Conservation (phyloP, 2,888 invertebrate genomes). For the Dolichomitus sp. region DNA sequence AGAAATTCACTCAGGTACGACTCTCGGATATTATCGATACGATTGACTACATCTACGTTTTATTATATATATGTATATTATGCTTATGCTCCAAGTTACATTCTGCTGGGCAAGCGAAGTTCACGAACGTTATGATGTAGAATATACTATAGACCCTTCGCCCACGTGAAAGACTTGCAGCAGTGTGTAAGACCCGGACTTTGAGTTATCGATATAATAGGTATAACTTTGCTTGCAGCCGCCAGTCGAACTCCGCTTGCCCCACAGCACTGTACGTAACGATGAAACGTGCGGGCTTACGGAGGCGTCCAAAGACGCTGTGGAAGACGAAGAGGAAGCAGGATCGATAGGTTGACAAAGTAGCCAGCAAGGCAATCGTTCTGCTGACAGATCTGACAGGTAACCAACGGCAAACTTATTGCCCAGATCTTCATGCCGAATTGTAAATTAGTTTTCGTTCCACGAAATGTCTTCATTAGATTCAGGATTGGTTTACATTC, state of each 20-base stretch:
- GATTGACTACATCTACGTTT: constrained; percentile 13
- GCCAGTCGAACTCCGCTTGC: constrained; percentile 51
- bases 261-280: constrained; percentile 35
- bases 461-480: constrained; percentile 75
- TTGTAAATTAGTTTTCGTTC: constrained; percentile 77
- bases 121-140: not conserved
- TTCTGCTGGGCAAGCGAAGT: constrained; percentile 30
- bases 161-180: constrained; percentile 56
- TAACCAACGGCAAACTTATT: constrained; percentile 78
- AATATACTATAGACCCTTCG: constrained; percentile 38
- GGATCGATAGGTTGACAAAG: constrained; percentile 75
- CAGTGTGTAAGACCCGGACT: constrained; percentile 50
- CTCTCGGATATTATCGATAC: constrained; percentile 20
- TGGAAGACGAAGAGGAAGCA: constrained; percentile 17
- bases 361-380: constrained; percentile 74
- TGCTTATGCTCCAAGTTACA: constrained; percentile 3
- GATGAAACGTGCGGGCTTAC: constrained; percentile 47
- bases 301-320: constrained; percentile 54
- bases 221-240: constrained; percentile 60
- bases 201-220: constrained; percentile 64
- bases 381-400: constrained; percentile 74
- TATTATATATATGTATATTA: not conserved
- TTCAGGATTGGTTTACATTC: constrained; percentile 31
- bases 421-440: constrained; percentile 71
- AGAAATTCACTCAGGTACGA: constrained; percentile 22